phyloP scores from a whole-genome alignment of 2,113 vertebrate genomes.

The Marmota flaviventris region DNA sequence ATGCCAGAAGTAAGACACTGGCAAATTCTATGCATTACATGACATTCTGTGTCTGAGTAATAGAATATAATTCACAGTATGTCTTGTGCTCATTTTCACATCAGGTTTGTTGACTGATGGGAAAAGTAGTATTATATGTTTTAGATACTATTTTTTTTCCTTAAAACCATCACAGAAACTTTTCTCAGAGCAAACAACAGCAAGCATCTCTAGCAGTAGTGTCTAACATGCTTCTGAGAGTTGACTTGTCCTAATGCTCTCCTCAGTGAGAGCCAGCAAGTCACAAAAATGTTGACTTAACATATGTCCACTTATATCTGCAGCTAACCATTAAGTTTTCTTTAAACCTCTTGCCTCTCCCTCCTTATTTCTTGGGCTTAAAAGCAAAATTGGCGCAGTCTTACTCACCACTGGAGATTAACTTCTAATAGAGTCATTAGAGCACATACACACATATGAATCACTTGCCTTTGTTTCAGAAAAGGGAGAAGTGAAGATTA shows the following conservation, averaged over 20 bases:
- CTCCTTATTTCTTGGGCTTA: constrained; percentile 30
- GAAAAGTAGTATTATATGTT: background rate
- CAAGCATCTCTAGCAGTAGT: background rate
- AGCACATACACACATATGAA: background rate
- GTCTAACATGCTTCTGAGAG: background rate
- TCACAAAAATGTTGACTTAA: constrained; percentile 12
- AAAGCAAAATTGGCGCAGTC: constrained; percentile 52
- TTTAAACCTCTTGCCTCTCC: background rate
- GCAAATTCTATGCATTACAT: constrained; percentile 5
- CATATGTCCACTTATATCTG: background rate
- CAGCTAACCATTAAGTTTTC: constrained; percentile 13
- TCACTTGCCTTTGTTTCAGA: constrained; percentile 47
- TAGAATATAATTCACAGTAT: constrained; percentile 27
- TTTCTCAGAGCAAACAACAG: constrained; percentile 4
- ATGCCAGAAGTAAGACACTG: background rate
- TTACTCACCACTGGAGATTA: constrained; percentile 24
- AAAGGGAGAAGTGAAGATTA: constrained; percentile 62
- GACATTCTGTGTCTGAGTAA: constrained; percentile 33
- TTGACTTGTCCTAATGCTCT: background rate
- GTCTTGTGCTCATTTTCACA: constrained; percentile 38
- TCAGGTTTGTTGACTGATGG: background rate
- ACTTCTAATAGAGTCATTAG: background rate
- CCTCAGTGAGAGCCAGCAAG: background rate
- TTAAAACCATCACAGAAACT: background rate
- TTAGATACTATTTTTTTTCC: background rate